These are phyloP conservation scores for Perca fluviatilis DNA, from an alignment of 2,113 vertebrate species.

Conservation along the genomic window DNA sequence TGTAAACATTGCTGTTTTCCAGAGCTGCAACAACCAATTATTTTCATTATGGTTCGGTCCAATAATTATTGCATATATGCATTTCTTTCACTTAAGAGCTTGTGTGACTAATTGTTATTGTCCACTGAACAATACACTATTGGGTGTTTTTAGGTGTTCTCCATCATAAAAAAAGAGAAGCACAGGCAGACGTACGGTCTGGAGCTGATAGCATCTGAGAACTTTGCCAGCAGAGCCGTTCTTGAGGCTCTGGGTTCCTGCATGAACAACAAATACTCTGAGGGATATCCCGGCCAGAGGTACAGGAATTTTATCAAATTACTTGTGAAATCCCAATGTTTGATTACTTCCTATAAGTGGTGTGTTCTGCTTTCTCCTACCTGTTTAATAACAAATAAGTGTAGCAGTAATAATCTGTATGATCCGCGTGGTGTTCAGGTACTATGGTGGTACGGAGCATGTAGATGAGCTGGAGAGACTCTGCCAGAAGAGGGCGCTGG, in stretches of 20 bases:
- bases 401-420: background rate
- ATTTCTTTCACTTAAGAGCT: background rate
- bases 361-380: background rate
- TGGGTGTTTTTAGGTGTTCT: conserved; percentile 86
- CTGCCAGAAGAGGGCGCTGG: conserved; percentile 94
- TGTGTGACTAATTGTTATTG: background rate
- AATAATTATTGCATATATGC: background rate
- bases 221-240: conserved; percentile 96
- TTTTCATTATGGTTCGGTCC: background rate
- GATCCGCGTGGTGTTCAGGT: conserved; percentile 79
- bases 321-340: background rate
- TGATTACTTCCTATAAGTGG: background rate
- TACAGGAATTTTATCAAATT: conserved; percentile 46
- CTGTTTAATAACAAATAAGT: background rate
- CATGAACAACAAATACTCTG: conserved; percentile 98
- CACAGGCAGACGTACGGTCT: conserved; percentile 90
- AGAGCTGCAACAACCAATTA: background rate
- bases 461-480: conserved; percentile 94
- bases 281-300: conserved; percentile 98
- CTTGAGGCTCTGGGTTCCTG: conserved; percentile 98
- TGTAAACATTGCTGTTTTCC: background rate
- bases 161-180: conserved; percentile 96
- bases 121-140: background rate
- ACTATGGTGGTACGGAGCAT: conserved; percentile 95
- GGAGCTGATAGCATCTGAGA: conserved; percentile 96